Conservation (phyloP, 2,797 vertebrate genomes). For the Poecilia velifera region DNA sequence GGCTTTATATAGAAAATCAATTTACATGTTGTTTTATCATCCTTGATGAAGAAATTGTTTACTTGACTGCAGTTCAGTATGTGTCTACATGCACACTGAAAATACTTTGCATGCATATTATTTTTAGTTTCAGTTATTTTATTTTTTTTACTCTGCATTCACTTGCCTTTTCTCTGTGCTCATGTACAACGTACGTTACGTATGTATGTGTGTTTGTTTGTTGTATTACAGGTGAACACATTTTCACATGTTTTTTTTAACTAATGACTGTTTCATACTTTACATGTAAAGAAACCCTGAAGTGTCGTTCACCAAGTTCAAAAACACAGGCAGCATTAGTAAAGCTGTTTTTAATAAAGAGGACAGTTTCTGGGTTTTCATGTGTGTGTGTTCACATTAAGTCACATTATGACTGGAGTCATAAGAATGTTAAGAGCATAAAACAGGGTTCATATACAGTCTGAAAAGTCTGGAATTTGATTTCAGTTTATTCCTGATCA, state of each 20-base stretch:
- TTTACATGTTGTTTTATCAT: constrained; percentile 16
- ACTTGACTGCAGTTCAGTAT: constrained; percentile 28
- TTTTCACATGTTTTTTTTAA: constrained; percentile 48
- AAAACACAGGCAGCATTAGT: constrained; percentile 70
- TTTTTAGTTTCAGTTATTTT: constrained; percentile 42
- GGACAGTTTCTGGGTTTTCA: not conserved
- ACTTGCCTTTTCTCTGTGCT: constrained; percentile 4
- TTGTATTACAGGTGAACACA: constrained; percentile 79
- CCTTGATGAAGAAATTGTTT: constrained; percentile 24
- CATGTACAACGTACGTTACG: constrained; percentile 29
- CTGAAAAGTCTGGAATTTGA: not conserved
- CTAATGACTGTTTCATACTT: constrained; percentile 72
- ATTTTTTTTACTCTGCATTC: not conserved
- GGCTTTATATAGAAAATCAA: constrained; percentile 12
- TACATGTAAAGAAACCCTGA: constrained; percentile 61
- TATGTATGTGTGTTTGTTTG: constrained; percentile 25
- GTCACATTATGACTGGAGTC: not conserved
- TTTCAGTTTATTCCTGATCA: not conserved
- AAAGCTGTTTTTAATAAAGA: constrained; percentile 70
- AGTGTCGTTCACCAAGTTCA: constrained; percentile 61
- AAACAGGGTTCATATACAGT: not conserved
- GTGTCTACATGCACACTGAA: constrained; percentile 30
- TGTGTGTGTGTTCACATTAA: not conserved
- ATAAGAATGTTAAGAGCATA: not conserved
- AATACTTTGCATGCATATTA: constrained; percentile 61